phyloP scores from a whole-genome alignment of 2,113 vertebrate species.

The Solenodon paradoxus region DNA sequence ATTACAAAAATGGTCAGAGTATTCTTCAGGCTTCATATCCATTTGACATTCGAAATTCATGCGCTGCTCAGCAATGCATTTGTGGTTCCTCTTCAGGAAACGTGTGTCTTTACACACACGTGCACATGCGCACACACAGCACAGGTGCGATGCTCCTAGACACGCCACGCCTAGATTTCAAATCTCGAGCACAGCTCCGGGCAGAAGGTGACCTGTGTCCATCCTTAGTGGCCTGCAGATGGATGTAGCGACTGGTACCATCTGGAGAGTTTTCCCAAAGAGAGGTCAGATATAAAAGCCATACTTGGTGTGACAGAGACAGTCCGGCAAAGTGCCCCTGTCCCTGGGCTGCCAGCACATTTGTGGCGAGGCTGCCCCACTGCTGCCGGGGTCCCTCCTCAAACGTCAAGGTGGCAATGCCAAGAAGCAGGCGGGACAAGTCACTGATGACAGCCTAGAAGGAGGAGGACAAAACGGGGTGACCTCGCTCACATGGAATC shows the following conservation, averaged over 20 bases:
- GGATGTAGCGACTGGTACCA: background rate
- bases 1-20: background rate
- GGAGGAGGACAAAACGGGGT: no score
- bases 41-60: background rate
- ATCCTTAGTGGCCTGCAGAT: background rate
- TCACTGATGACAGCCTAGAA: no score
- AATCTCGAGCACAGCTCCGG: background rate
- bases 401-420: background rate
- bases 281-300: background rate
- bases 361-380: background rate
- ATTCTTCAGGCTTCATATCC: background rate
- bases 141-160: no score
- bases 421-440: background rate
- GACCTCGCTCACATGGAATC: no score
- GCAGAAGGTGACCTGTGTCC: background rate
- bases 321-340: background rate
- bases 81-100: background rate
- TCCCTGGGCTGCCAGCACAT: background rate
- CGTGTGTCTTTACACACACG: background rate
- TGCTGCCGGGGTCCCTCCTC: background rate
- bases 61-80: background rate
- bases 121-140: no score
- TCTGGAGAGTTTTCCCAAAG: background rate
- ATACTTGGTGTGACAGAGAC: background rate
- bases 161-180: background rate